Percentiles rank a stretch among this genome's conserved stretches.
Conservation (phyloP, 2,888 invertebrate genomes). For the Caenorhabditis sulstoni region DNA sequence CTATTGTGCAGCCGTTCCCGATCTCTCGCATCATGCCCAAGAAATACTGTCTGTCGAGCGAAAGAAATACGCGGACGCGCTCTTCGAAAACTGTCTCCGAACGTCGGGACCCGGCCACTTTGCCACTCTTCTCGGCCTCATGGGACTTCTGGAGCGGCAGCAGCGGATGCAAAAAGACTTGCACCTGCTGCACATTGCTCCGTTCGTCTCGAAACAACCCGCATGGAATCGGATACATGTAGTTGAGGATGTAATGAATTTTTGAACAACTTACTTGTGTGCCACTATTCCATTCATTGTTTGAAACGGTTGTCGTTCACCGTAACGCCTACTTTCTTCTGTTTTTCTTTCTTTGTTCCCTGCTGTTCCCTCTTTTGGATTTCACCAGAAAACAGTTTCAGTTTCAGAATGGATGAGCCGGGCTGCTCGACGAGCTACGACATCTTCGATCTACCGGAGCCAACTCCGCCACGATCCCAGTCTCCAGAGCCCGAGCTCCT, state of each 20-base stretch:
- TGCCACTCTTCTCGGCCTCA: conserved; percentile 25
- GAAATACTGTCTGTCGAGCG: conserved; percentile 9
- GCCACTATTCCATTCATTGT: neutral
- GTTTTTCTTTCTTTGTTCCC: too few relatives aligned
- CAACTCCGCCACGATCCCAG: too few relatives aligned
- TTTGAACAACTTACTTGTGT: neutral
- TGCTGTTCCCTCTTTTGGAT: too few relatives aligned
- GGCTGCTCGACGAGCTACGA: too few relatives aligned
- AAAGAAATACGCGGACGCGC: conserved; percentile 14
- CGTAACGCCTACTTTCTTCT: neutral
- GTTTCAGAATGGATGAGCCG: too few relatives aligned
- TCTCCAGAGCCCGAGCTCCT: too few relatives aligned
- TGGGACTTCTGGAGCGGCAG: conserved; percentile 35
- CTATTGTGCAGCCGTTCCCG: conserved; percentile 33
- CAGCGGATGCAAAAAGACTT: conserved; percentile 44
- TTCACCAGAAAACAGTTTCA: neutral
- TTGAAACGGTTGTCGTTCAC: neutral
- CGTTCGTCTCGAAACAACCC: neutral
- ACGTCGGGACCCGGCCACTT: conserved; percentile 30
- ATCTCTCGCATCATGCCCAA: conserved; percentile 31
- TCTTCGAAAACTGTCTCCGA: conserved; percentile 43
- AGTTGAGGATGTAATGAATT: conserved; percentile 17
- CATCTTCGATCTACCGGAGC: too few relatives aligned
- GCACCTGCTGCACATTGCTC: conserved; percentile 32
- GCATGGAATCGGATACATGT: neutral